Evolutionary conservation across 2,888 invertebrate genomes (phyloP), one percentile per base, ranked within the genome.

Genomic region (Polyploca ridens): DNA sequence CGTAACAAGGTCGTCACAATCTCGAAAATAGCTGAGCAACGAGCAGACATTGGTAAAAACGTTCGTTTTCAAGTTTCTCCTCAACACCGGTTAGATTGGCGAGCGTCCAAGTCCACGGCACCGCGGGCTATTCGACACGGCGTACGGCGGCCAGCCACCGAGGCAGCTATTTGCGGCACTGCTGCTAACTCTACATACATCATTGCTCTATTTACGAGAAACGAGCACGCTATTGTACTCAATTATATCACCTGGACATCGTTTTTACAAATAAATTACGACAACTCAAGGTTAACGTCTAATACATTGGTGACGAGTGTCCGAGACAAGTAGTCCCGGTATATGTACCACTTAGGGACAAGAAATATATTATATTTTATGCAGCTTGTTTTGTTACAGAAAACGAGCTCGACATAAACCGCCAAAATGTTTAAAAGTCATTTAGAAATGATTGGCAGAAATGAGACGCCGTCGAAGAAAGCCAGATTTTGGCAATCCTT

Each of bases 401-500:
- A 95, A 95, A 97, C 97, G 97, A 97, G 96, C 96, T 95, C 95
- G 93, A 95, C 95, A 95, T 95, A 95, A 95, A 91, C 94, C 89
- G 95, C 93, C 95, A 97, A 96, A 95, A 97, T 98, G 97, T 97
- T 98, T 95, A 97, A 97, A 95, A 97, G 95, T 94, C 98, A 98
- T 95, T 96, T 98, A 95, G 98, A 98, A 95, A 98, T 98, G 97
- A 98, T 98, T 91, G 97, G 98, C 95, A 96, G 98, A 94, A 98
- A 98, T 93, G 98, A 98, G 95, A 96, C 97, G 90, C 96, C 97
- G 90, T 97, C 97, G 94, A 97, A 97, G 95, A 98, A 98, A 95
- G 98, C 98, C 91, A 98, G 96, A 95, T 98, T 98, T 95, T 98
- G 98, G 98, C 98, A 98, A 94, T 97, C 98, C 88, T 98, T 97